Evolutionary conservation across 2,113 vertebrate genomes (phyloP), one percentile per base, ranked within the genome.

Genomic region (Raja brachyura): DNA sequence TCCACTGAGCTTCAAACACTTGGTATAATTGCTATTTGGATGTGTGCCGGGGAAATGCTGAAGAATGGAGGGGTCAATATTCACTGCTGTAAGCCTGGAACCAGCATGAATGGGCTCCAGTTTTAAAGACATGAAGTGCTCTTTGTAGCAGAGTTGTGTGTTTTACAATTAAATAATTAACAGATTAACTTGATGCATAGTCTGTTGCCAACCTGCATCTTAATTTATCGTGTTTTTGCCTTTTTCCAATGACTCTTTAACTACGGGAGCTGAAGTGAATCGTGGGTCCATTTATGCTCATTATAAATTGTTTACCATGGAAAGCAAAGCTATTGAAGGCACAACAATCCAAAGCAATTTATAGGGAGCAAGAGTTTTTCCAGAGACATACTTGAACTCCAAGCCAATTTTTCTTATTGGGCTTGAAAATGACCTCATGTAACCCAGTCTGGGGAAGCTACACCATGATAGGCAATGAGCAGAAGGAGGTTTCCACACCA

Each of bases 1-100:
- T 31, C 59, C 83, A 88, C 59, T 18, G 59, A 31, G 59, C 59
- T 88, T 66, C 14, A n/a, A 88, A 88, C 2, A 13, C 83, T 63
- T 66, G 83, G 28, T 7, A 88, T 88, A 88, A 88, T 63, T 66
- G 83, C 59, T 88, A 66, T 63, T 66, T 88, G 28, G 83, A 88
- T 66, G 63, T 8, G 5, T 31, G 59, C 83, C 10, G 14, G n/a
- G 59, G 28, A 63, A 6, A 88, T 63, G 13, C 83, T 66, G 59
- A 6, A 63, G 83, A 66, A 88, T n/a, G 16, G 22, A 31, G 1
- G 83, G 83, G 83, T 88, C 83, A 88, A 66, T 14, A 14, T 16
- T 66, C 83, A 63, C 59, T 18, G 59, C 59, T 88, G 83, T 18
- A 59, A 88, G n/a, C 25, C 59, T 63, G 13, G n/a, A 63, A 16